These are phyloP conservation scores for Myrmecobius fasciatus DNA, from an alignment of 2,113 vertebrate species.

Conservation along the genomic window DNA sequence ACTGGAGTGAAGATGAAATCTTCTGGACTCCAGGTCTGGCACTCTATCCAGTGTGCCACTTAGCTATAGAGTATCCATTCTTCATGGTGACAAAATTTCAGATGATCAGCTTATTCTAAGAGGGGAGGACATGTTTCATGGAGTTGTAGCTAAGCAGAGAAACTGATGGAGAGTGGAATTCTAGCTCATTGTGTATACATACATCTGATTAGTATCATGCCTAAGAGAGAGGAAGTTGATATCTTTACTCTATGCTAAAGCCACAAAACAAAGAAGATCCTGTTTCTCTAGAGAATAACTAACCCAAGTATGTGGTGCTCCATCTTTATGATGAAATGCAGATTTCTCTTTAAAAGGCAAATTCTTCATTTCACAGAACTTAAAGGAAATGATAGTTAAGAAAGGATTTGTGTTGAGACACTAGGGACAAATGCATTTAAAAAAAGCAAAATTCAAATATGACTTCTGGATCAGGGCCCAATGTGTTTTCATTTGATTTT, in stretches of 20 bases:
- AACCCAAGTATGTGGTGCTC: constrained; percentile 64
- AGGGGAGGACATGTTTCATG: not conserved
- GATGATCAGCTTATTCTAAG: not conserved
- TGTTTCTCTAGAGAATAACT: constrained; percentile 54
- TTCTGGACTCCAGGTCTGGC: not conserved
- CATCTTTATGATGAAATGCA: constrained; percentile 74
- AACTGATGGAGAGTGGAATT: not conserved
- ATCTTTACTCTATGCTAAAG: constrained; percentile 57
- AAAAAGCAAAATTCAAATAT: constrained; percentile 39
- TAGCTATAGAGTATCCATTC: not conserved
- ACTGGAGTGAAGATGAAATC: not conserved
- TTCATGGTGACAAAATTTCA: not conserved
- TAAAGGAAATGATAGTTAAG: constrained; percentile 53
- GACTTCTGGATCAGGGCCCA: constrained; percentile 49
- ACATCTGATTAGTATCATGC: constrained; percentile 11
- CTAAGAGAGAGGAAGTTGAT: constrained; percentile 23
- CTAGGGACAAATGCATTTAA: not conserved
- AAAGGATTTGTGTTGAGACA: constrained; percentile 63
- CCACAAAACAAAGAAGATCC: constrained; percentile 44
- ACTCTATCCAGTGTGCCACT: too few relatives aligned
- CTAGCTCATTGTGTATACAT: constrained; percentile 10
- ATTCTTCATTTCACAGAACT: constrained; percentile 64
- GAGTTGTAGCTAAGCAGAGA: not conserved
- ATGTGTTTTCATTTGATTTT: constrained; percentile 49
- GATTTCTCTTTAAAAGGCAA: constrained; percentile 69